phyloP scores from a whole-genome alignment of 2,113 vertebrate species.

The Nibea albiflora region DNA sequence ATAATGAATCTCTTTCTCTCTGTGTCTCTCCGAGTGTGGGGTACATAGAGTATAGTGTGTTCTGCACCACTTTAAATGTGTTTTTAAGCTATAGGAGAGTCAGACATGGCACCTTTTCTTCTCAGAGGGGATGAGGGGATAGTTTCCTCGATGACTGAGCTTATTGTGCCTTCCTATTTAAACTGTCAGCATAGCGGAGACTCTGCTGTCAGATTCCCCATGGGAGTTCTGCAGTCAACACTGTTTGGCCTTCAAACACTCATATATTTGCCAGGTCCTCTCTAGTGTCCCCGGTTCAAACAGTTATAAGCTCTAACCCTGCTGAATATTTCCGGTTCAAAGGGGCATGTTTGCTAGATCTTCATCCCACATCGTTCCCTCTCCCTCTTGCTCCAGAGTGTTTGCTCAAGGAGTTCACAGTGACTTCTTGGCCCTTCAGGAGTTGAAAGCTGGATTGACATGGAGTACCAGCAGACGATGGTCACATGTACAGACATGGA shows the following conservation, averaged over 20 bases:
- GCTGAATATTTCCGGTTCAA: conserved; percentile 81
- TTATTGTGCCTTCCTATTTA: conserved; percentile 71
- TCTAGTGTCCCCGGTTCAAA: conserved; percentile 70
- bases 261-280: conserved; percentile 72
- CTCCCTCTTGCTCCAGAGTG: conserved; percentile 23
- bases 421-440: conserved; percentile 47
- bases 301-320: conserved; percentile 49
- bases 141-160: conserved; percentile 71
- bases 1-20: conserved; percentile 57
- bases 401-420: conserved; percentile 71
- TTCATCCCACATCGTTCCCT: conserved; percentile 33
- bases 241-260: conserved; percentile 83
- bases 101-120: conserved; percentile 30
- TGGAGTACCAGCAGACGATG: conserved; percentile 29
- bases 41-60: conserved; percentile 7
- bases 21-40: conserved; percentile 8
- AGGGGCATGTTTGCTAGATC: conserved; percentile 72
- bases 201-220: conserved; percentile 83
- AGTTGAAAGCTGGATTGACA: conserved; percentile 60
- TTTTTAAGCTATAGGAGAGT: conserved; percentile 1
- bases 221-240: conserved; percentile 76
- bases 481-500: not conserved
- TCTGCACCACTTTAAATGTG: conserved; percentile 16
- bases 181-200: conserved; percentile 55
- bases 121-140: not conserved